Evolutionary conservation across 2,797 vertebrate genomes (phyloP), one percentile per base, ranked within the genome.

Genomic region (Myiotriccus ornatus): DNA sequence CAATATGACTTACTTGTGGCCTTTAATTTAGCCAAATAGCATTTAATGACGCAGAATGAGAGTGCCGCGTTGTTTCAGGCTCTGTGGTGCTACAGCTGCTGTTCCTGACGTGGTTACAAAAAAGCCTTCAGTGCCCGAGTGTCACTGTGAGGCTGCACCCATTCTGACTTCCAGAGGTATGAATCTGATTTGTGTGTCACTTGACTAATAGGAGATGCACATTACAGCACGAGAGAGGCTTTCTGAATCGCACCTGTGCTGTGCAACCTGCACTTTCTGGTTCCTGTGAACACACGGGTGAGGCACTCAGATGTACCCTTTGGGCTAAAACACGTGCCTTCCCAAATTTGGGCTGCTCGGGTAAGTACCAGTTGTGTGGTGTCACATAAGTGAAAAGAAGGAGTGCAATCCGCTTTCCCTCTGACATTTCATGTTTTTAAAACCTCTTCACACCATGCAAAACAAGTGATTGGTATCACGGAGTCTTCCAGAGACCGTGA

Each of bases 51-150:
- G 2, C n/a, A 24, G 65, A 53, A 22, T 17, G 41, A 81, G 81
- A 74, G 64, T 70, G 55, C 43, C 34, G 20, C 2, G 0, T 67
- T 62, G 47, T 89, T 67, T 50, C 60, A 77, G 62, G 43, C n/a
- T 82, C 56, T 47, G 39, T 34, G 53, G 35, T 65, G 67, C 49
- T 47, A 7, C 0, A 0, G 39, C 55, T 87, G 86, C 90, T 90
- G 34, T 77, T 93, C 49, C 34, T 0, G 0, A 3, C 1, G 0
- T 34, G 74, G 19, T 50, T 77, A 2, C 5, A 3, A 0, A 11
- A 30, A 37, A 37, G 8, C 25, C 23, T 53, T 73, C 37, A 32
- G 68, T 44, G 68, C 43, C 3, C 0, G 12, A 65, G 39, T 22
- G 43, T 44, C 1, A 0, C 49, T 37, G 67, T 67, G 63, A 16